Evolutionary conservation across 1,140 invertebrate genomes (phyloP).

Genomic region (Plodia interpunctella): DNA sequence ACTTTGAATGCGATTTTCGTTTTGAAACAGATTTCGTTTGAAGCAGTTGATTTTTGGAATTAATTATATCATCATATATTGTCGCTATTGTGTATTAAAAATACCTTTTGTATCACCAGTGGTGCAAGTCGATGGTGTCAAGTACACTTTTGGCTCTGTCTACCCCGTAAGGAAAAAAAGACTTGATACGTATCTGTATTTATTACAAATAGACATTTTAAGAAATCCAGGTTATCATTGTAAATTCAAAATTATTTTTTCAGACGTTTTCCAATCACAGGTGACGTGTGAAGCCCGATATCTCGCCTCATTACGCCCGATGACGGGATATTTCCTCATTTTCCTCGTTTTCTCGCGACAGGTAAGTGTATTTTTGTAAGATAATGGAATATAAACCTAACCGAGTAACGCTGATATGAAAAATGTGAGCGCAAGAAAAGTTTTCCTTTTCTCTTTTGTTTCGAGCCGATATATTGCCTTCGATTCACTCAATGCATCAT

Average conservation of each 20-base stretch:
- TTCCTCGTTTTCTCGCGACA: not conserved
- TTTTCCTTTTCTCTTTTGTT: not conserved
- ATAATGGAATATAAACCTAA: constrained; percentile 8
- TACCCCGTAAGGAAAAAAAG: too few species aligned
- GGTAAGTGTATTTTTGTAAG: constrained; percentile 8
- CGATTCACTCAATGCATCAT: not conserved
- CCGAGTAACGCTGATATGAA: not conserved
- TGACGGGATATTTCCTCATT: constrained; percentile 20
- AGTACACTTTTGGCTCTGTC: too few species aligned
- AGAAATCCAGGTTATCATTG: too few species aligned
- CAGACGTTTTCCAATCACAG: not conserved
- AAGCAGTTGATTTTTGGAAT: not conserved
- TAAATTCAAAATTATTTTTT: too few species aligned
- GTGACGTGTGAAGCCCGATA: constrained; percentile 40
- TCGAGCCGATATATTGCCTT: not conserved
- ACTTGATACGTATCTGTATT: too few species aligned
- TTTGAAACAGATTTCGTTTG: too few species aligned
- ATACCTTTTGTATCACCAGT: too few species aligned
- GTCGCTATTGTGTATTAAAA: too few species aligned
- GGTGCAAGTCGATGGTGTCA: too few species aligned
- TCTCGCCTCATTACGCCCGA: constrained; percentile 38
- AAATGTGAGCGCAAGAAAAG: not conserved
- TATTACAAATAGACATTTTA: too few species aligned
- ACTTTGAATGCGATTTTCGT: not conserved
- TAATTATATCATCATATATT: not conserved